Base-by-base conservation (phyloP, 2,113 vertebrate genomes). In the Cromileptes altivelis region DNA sequence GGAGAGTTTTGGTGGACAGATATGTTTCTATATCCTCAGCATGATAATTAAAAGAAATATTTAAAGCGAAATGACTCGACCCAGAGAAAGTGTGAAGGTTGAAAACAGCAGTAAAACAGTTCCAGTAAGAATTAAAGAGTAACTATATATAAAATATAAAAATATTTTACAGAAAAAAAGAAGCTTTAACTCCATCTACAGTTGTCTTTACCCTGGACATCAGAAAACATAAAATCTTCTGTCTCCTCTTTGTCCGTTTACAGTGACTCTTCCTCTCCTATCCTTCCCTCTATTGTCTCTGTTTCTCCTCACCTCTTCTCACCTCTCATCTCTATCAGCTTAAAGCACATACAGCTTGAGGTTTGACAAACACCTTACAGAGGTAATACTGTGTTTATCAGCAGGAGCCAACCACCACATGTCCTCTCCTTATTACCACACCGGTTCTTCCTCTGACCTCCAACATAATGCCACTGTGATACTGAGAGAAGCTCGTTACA, bases 401-500 rank as follows among this genome's bases (percentile, higher is more conserved):
- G 63, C 15, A 30, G 60, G 42, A 80, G 25, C 57, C 0, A 40
- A 73, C 64, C 15, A 27, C 21, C 75, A 78, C 67, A 69, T 88
- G 67, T 71, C 78, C 63, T 68, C 80, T 81, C 82, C 70, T 67
- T 63, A 68, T 86, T 76, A 62, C 82, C 70, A 42, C 63, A 56
- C 65, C 10, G 2, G n/a, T 76, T 45, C 9, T 58, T 80, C 78
- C 85, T 90, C 63, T 82, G 70, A 87, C 89, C 89, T 88, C 63
- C 1, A 63, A 70, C 80, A 72, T 84, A 80, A 92, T 55, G 47
- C 75, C 57, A 77, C 63, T 67, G 78, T 11, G 80, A 85, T 70
- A 71, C 53, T 15, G 79, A 64, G 88, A 90, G 90, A 93, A 89
- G 62, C 87, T 88, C 13, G 70, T 92, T 94, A 88, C 87, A 91